Percentiles rank a stretch among this genome's conserved stretches.
phyloP scores from a whole-genome alignment of 2,113 vertebrate species.

The Alethe diademata region DNA sequence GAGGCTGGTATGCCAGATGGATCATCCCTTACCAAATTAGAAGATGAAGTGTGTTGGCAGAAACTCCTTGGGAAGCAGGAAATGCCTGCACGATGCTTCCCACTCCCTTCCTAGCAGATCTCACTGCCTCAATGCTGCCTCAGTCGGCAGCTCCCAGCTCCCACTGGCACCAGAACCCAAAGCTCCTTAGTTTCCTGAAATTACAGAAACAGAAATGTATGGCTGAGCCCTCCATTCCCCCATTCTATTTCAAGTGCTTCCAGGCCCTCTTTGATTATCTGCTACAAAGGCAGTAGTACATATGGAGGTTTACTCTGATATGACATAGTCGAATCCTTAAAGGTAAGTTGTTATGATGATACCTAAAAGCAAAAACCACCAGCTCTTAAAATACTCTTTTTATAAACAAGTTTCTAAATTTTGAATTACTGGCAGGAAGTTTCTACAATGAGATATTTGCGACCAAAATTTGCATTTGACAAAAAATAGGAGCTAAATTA shows the following conservation, averaged over 20 bases:
- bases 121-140: not conserved
- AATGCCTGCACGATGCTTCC: not conserved
- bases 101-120: not conserved
- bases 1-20: not conserved
- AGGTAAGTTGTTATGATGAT: not conserved
- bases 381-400: not conserved
- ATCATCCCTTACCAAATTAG: not conserved
- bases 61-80: not conserved
- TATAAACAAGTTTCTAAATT: not conserved
- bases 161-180: not conserved
- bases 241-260: not conserved
- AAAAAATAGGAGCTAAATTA: not conserved
- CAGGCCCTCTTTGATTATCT: not conserved
- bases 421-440: not conserved
- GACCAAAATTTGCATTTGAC: not conserved
- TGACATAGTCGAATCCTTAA: not conserved
- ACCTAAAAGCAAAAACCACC: not conserved
- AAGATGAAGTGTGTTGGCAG: constrained; percentile 13
- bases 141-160: not conserved
- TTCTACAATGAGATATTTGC: not conserved
- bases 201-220: not conserved
- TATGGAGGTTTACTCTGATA: not conserved
- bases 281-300: not conserved
- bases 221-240: not conserved
- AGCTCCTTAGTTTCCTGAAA: not conserved